Base-by-base conservation (phyloP, 2,888 invertebrate genomes). In the Machimus atricapillus region DNA sequence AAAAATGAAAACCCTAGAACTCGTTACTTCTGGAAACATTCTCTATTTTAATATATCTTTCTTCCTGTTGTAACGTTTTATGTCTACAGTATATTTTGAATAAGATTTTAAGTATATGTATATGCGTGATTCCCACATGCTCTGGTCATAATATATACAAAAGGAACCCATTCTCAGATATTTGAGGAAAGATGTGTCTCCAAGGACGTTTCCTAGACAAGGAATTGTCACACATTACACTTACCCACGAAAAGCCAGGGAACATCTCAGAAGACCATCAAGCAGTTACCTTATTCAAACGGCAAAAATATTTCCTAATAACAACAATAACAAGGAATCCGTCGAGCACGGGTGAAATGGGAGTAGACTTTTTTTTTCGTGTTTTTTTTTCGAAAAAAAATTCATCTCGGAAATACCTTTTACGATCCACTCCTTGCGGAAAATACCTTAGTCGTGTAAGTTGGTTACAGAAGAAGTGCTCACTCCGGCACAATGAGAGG, bases 401-500 rank as follows among this genome's bases (percentile, higher is more conserved):
- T 52, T 81, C 52, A 81, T 81, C 81, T 81, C 52, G 52, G 52
- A 56, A 81, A 56, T 81, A 31, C 81, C 81, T 81, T 81, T 81
- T 46, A 56, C 52, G 56, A 27, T 43, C 34, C 56, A 23, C 12
- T 81, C 34, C 52, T 40, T 40, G 40, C 37, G 37, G 43, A 16
- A 66, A 81, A 56, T 81, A 52, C 56, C 31, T 31, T 31, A 52
- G 81, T 46, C 56, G 52, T n/a, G 52, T 31, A 81, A 81, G 56
- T 81, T 81, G 52, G 81, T 81, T 52, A 81, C 81, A 56, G 79
- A 34, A 81, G 52, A 81, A 81, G 56, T 81, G 83, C 73, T 73
- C 66, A 16, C 83, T 83, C 73, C 43, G 40, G 43, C 66, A 83
- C 83, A 83, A 83, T 83, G 83, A 83, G 31, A 83, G 73, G 83